phyloP scores from a whole-genome alignment of 2,797 vertebrate species.

The Lateolabrax maculatus region DNA sequence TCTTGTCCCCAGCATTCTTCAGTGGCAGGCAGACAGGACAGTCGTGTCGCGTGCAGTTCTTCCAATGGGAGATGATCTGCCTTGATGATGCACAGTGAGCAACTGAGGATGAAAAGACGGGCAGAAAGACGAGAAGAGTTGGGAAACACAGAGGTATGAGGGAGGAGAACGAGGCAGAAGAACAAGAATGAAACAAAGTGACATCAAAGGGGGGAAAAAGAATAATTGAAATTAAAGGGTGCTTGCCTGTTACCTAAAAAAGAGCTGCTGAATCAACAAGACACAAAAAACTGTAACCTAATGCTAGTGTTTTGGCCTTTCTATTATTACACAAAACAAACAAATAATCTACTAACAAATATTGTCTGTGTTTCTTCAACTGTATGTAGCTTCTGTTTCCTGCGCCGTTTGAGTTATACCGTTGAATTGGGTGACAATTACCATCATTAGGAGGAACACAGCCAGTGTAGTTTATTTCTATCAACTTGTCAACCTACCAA shows the following conservation, averaged over 20 bases:
- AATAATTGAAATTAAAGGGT: neutral
- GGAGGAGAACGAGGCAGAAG: neutral
- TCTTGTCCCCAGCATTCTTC: slow-evolving; percentile 99
- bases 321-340: neutral
- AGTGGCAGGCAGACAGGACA: slow-evolving; percentile 98
- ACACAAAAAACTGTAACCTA: neutral
- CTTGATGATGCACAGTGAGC: slow-evolving; percentile 98
- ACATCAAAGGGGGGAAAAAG: neutral
- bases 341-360: neutral
- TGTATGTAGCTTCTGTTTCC: neutral
- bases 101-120: slow-evolving; percentile 68
- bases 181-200: neutral
- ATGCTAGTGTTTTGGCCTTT: neutral
- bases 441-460: neutral
- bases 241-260: neutral
- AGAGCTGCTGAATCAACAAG: neutral
- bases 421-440: neutral
- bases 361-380: neutral
- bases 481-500: neutral
- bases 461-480: neutral
- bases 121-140: neutral
- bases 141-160: neutral
- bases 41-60: slow-evolving; percentile 98
- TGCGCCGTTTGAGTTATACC: neutral
- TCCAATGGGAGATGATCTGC: slow-evolving; percentile 99